Percentiles rank a stretch among this genome's conserved stretches.
Conservation (phyloP, 2,113 vertebrate genomes). For the Ceuthmochares aereus region DNA sequence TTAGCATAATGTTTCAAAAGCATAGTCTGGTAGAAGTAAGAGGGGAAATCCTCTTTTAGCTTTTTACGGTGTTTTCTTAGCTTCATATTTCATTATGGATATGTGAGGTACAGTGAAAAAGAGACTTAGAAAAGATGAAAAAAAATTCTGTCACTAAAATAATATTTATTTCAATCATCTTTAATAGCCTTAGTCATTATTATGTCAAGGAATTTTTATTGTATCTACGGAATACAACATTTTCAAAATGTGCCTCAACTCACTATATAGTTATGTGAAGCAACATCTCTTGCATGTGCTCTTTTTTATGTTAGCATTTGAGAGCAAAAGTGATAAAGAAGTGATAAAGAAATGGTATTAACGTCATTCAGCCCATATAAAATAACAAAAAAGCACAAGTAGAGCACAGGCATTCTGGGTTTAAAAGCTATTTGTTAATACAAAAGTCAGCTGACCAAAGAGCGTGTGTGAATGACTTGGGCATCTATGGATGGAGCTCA, state of each 20-base stretch:
- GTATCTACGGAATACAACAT: not conserved
- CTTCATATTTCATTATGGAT: not conserved
- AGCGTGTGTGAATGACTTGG: not conserved
- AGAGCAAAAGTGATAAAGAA: not conserved
- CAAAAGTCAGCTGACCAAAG: not conserved
- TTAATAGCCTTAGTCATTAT: not conserved
- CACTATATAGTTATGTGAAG: not conserved
- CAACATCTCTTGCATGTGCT: not conserved
- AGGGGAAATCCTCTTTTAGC: not conserved
- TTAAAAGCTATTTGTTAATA: not conserved
- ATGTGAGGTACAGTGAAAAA: not conserved
- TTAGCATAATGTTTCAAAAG: not conserved
- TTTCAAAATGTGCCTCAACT: not conserved
- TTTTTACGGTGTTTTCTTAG: not conserved
- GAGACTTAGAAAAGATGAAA: not conserved
- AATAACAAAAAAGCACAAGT: not conserved
- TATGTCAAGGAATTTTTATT: not conserved
- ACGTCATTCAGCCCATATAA: not conserved
- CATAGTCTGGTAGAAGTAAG: not conserved
- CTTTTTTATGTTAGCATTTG: not conserved
- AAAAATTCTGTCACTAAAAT: not conserved
- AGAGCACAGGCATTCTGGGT: not conserved
- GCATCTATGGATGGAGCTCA: not conserved
- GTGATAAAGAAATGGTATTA: not conserved
- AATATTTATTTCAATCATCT: not conserved